A percentile compares a stretch with the other conserved stretches of the same genome.
phyloP scores from a whole-genome alignment of 2,113 vertebrate species.

The Cheilinus undulatus region DNA sequence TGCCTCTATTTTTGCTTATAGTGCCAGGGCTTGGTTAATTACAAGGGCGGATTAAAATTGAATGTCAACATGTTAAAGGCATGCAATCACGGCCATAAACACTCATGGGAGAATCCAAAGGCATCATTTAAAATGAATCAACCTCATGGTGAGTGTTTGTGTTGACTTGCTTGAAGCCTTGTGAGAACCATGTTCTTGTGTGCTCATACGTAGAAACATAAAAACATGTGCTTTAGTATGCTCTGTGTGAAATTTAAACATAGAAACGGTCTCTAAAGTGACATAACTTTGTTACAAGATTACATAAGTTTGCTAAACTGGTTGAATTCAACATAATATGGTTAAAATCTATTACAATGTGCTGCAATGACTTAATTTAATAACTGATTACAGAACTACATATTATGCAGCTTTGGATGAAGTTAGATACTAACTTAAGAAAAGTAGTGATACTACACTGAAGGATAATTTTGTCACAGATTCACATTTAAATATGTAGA shows the following conservation, averaged over 20 bases:
- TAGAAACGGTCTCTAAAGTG: background rate
- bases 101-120: slow-evolving; percentile 8
- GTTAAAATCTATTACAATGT: no score
- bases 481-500: no score
- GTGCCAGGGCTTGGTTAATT: slow-evolving; percentile 58
- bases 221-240: background rate
- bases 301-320: no score
- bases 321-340: no score
- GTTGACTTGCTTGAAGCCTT: background rate
- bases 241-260: background rate
- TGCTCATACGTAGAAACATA: background rate
- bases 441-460: no score
- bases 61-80: slow-evolving; percentile 71
- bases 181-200: background rate
- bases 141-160: background rate
- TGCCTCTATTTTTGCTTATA: slow-evolving; percentile 66
- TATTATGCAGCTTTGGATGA: no score
- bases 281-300: background rate
- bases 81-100: slow-evolving; percentile 34
- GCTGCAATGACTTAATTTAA: no score
- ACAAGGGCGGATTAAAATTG: slow-evolving; percentile 66
- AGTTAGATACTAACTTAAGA: no score
- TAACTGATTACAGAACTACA: no score
- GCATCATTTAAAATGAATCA: slow-evolving; percentile 21
- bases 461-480: no score